phyloP scores from a whole-genome alignment of 2,888 invertebrate genomes.

The Oscheius myriophilus region DNA sequence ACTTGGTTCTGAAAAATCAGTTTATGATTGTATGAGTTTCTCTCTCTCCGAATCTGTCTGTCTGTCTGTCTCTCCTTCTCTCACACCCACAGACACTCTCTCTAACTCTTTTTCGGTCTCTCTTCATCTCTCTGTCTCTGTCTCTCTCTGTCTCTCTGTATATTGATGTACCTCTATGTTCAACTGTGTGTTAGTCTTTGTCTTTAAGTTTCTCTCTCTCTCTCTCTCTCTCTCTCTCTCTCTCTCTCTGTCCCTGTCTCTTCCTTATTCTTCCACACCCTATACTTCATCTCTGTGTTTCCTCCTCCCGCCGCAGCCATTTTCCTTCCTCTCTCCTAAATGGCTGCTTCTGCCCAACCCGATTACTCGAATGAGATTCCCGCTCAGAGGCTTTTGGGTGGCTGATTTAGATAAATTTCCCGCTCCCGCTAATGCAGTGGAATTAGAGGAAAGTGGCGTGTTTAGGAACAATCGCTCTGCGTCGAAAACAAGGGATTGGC shows the following conservation, averaged over 20 bases:
- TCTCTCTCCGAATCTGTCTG: too few relatives aligned
- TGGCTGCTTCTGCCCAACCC: neutral
- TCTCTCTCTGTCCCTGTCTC: too few relatives aligned
- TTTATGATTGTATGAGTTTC: neutral
- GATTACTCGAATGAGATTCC: constrained; percentile 24
- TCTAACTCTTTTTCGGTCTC: too few relatives aligned
- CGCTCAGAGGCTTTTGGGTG: constrained; percentile 1
- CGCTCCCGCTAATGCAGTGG: constrained; percentile 26
- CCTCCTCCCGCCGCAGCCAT: neutral
- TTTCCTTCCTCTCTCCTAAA: neutral
- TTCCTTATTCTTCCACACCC: neutral
- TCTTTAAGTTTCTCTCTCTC: constrained; percentile 8
- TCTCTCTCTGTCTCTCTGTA: too few relatives aligned
- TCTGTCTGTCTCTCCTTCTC: too few relatives aligned
- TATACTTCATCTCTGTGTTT: neutral
- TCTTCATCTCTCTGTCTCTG: too few relatives aligned
- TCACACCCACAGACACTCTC: too few relatives aligned
- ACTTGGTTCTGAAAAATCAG: constrained; percentile 84
- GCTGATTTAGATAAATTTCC: constrained; percentile 30
- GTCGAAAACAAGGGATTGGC: constrained; percentile 1
- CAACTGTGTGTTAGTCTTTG: too few relatives aligned
- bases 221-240: constrained; percentile 12
- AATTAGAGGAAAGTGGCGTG: constrained; percentile 33
- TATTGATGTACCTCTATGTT: too few relatives aligned
- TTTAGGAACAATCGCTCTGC: constrained; percentile 23